Conservation (phyloP, 2,797 vertebrate genomes). For the Hybognathus amarus region DNA sequence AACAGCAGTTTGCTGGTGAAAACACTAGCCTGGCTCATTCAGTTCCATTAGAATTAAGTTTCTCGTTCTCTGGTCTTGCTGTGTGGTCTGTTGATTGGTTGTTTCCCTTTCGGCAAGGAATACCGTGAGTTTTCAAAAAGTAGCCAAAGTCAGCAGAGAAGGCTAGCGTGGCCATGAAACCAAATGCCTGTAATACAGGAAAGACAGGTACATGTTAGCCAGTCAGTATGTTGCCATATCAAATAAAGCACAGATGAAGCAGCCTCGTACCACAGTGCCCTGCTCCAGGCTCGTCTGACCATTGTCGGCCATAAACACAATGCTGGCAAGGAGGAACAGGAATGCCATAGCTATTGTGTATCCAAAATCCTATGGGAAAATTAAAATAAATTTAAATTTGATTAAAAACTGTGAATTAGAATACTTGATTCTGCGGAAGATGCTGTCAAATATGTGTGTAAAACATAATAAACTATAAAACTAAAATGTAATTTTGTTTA, state of each 20-base stretch:
- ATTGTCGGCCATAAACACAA: conserved; percentile 69
- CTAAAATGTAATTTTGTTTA: not conserved
- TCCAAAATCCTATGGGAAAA: conserved; percentile 76
- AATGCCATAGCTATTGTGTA: conserved; percentile 60
- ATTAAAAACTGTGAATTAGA: not conserved
- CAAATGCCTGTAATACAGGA: conserved; percentile 77
- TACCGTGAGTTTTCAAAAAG: not conserved
- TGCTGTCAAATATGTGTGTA: not conserved
- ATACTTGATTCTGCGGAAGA: not conserved
- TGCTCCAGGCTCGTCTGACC: conserved; percentile 62
- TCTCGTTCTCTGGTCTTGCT: conserved; percentile 52
- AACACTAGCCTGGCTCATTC: not conserved
- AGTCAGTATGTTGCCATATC: not conserved
- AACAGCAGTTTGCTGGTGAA: conserved; percentile 19
- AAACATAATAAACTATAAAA: not conserved
- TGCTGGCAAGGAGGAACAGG: conserved; percentile 78
- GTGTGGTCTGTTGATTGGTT: not conserved
- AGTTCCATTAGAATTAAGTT: conserved; percentile 58
- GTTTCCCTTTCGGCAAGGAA: conserved; percentile 35
- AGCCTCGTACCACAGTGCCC: conserved; percentile 74
- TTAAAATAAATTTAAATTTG: not conserved
- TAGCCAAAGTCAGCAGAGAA: conserved; percentile 69
- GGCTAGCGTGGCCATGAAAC: conserved; percentile 74
- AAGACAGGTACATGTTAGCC: not conserved
- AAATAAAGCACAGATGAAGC: not conserved